Conservation (phyloP, 2,888 invertebrate genomes). For the Entomobrya proxima region DNA sequence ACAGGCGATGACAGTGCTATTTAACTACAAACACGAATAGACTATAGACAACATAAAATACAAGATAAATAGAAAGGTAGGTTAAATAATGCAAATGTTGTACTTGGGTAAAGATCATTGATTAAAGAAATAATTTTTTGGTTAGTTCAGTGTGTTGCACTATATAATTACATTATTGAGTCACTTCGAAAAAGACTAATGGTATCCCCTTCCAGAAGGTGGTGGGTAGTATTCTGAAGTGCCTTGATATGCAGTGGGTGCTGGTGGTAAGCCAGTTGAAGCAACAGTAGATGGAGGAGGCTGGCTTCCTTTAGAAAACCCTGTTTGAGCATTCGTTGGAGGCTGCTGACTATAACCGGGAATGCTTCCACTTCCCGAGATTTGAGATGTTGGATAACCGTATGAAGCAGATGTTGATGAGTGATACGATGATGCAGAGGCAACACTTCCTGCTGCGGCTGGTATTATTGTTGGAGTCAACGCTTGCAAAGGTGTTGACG, state of each 20-base stretch:
- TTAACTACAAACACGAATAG: no score
- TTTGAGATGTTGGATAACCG: slow-evolving; percentile 12
- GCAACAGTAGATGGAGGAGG: slow-evolving; percentile 36
- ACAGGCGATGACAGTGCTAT: no score
- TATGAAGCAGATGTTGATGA: slow-evolving; percentile 12
- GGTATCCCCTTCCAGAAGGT: slow-evolving; percentile 50
- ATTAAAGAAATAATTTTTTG: no score
- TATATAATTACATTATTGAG: slow-evolving; percentile 47
- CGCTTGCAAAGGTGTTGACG: slow-evolving; percentile 64
- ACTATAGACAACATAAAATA: no score
- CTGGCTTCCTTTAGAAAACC: background rate
- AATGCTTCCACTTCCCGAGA: background rate
- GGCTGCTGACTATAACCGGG: slow-evolving; percentile 10
- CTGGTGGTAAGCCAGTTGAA: slow-evolving; percentile 17
- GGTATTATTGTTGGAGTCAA: slow-evolving; percentile 62
- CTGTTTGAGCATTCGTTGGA: slow-evolving; percentile 11
- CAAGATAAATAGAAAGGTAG: no score
- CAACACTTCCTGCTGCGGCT: background rate
- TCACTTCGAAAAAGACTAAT: no score
- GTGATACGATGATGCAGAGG: background rate
- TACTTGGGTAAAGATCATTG: no score
- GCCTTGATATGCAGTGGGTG: background rate
- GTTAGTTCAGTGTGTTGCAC: background rate
- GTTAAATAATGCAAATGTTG: no score
- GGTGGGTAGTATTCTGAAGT: slow-evolving; percentile 55